phyloP scores from a whole-genome alignment of 2,797 vertebrate species.

The Enteromius unitaeniatus region DNA sequence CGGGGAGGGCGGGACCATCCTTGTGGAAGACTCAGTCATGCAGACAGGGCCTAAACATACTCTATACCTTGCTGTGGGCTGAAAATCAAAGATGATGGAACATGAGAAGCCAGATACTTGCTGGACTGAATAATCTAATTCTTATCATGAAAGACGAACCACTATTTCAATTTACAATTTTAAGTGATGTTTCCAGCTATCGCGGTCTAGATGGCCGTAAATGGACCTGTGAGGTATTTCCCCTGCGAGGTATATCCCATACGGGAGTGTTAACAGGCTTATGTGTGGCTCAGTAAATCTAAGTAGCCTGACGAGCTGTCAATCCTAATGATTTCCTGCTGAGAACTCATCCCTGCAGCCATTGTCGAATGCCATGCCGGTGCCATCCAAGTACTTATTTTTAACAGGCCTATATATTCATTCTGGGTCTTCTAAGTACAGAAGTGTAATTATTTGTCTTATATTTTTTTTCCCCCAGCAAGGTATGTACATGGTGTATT shows the following conservation, averaged over 20 bases:
- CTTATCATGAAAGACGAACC: not conserved
- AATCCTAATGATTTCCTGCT: constrained; percentile 34
- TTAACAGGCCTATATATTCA: constrained; percentile 9
- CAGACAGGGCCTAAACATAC: constrained; percentile 10
- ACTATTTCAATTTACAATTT: not conserved
- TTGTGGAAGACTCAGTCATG: constrained; percentile 27
- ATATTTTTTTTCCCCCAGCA: not conserved
- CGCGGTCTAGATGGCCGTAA: not conserved
- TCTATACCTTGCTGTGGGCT: constrained; percentile 20
- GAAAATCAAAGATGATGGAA: constrained; percentile 7
- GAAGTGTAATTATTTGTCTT: not conserved
- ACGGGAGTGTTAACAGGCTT: not conserved
- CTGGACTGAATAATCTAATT: constrained; percentile 7
- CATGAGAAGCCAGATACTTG: not conserved
- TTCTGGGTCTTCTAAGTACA: not conserved
- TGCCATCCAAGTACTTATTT: constrained; percentile 14
- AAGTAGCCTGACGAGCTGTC: constrained; percentile 39
- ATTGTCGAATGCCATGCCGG: constrained; percentile 11
- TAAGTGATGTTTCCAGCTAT: constrained; percentile 11
- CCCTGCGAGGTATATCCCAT: not conserved
- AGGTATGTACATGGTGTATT: not conserved
- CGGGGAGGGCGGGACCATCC: constrained; percentile 2
- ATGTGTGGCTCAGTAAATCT: constrained; percentile 7
- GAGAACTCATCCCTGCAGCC: constrained; percentile 28
- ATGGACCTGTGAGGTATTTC: not conserved